Evolutionary conservation across 2,888 invertebrate genomes (phyloP).

Genomic region (Schizaphis graminum): DNA sequence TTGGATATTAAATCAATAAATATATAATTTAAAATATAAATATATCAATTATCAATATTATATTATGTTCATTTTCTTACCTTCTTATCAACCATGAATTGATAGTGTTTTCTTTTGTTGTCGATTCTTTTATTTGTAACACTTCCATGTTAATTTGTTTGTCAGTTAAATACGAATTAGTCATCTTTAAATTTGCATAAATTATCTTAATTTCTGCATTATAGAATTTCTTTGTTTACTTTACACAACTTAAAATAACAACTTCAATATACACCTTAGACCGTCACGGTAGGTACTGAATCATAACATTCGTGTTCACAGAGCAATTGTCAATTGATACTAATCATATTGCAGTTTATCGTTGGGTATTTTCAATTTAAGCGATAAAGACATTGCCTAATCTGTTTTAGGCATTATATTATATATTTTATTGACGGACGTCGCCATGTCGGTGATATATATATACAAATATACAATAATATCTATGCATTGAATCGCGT

Average conservation of each 20-base stretch:
- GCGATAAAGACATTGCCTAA: conserved; percentile 49
- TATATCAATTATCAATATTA: background rate
- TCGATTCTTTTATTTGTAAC: background rate
- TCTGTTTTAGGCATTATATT: conserved; percentile 12
- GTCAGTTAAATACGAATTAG: background rate
- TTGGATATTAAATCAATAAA: background rate
- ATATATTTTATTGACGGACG: conserved; percentile 11
- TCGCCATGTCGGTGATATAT: background rate
- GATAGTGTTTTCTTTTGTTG: background rate
- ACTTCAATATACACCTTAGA: conserved; percentile 11
- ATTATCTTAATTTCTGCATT: background rate
- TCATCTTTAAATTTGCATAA: background rate
- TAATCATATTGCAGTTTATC: conserved; percentile 38
- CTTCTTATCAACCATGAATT: background rate
- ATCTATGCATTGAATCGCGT: background rate
- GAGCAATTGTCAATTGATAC: conserved; percentile 48
- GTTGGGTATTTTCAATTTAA: conserved; percentile 45
- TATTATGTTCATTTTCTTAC: conserved; percentile 5
- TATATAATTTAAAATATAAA: background rate
- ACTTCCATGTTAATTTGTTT: background rate
- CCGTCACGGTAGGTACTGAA: conserved; percentile 38
- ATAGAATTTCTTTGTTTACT: background rate
- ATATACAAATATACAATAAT: background rate
- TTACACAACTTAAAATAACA: background rate
- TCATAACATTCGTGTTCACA: conserved; percentile 21